Conservation (phyloP, 2,888 invertebrate species). For the Agonopterix arenella region DNA sequence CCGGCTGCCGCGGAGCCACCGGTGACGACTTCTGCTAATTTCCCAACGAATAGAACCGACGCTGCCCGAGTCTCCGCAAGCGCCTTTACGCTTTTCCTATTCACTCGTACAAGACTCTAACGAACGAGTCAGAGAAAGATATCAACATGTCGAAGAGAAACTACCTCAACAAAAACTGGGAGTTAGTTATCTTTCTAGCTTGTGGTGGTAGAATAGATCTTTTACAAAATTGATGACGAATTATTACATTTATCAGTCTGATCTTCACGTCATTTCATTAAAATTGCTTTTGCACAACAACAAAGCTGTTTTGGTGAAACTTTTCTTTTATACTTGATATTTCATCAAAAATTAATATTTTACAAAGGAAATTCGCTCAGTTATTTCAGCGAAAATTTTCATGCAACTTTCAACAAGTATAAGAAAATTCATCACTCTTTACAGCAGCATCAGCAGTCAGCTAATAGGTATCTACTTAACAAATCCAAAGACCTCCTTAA, state of each 20-base stretch:
- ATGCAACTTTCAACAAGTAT: no score
- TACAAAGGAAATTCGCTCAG: no score
- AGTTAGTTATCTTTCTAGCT: not conserved
- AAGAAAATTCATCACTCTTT: no score
- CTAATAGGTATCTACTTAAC: no score
- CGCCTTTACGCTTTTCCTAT: constrained; percentile 34
- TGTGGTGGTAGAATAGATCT: not conserved
- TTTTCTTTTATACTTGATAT: no score
- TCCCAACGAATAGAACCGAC: constrained; percentile 35
- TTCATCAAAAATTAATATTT: no score
- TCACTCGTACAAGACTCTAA: constrained; percentile 27
- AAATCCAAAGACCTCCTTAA: no score
- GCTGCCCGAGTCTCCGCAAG: constrained; percentile 32
- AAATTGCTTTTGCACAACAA: no score
- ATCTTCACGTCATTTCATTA: not conserved
- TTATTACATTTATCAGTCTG: not conserved
- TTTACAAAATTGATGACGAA: not conserved
- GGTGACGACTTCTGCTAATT: constrained; percentile 6
- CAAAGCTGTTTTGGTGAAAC: no score
- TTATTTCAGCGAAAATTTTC: no score
- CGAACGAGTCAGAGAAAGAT: not conserved
- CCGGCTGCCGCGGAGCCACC: constrained; percentile 19
- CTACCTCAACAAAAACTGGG: not conserved
- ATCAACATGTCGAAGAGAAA: not conserved
- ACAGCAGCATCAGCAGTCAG: no score